phyloP scores from a whole-genome alignment of 2,113 vertebrate species.

The Hemibagrus wyckioides region DNA sequence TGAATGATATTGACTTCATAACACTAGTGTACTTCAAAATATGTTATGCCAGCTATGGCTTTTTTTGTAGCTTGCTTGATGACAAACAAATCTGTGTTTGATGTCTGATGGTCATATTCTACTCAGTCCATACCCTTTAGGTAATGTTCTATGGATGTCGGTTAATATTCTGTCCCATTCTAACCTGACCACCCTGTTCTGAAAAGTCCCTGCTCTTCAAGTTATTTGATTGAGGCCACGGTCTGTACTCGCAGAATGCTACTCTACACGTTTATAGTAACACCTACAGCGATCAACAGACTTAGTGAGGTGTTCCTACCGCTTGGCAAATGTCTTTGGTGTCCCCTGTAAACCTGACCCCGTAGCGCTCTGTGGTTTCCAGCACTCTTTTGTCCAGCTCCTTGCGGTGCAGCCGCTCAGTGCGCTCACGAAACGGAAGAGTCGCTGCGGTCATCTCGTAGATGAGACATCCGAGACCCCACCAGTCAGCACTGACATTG shows the following conservation, averaged over 20 bases:
- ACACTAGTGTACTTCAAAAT: no score
- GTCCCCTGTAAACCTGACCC: slow-evolving; percentile 65
- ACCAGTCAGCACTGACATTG: slow-evolving; percentile 80
- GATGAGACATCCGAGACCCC: slow-evolving; percentile 85
- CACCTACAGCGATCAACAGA: neutral
- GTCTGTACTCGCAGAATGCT: neutral
- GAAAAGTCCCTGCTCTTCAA: neutral
- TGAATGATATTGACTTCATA: no score
- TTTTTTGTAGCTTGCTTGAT: neutral
- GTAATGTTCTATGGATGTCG: neutral
- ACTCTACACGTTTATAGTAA: neutral
- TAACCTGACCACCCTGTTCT: neutral
- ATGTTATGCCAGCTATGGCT: no score
- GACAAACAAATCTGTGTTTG: neutral
- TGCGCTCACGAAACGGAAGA: slow-evolving; percentile 69
- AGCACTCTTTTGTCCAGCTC: slow-evolving; percentile 78
- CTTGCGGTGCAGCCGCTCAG: slow-evolving; percentile 67
- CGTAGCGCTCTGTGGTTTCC: slow-evolving; percentile 64
- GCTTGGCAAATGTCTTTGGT: slow-evolving; percentile 69
- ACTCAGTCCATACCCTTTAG: neutral
- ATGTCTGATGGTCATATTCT: neutral
- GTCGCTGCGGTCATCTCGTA: slow-evolving; percentile 82
- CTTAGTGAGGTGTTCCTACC: slow-evolving; percentile 62
- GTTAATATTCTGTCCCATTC: neutral
- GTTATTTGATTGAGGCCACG: neutral